Evolutionary conservation across 2,888 invertebrate species (phyloP).

Genomic region (Sceliomorpha sp.): DNA sequence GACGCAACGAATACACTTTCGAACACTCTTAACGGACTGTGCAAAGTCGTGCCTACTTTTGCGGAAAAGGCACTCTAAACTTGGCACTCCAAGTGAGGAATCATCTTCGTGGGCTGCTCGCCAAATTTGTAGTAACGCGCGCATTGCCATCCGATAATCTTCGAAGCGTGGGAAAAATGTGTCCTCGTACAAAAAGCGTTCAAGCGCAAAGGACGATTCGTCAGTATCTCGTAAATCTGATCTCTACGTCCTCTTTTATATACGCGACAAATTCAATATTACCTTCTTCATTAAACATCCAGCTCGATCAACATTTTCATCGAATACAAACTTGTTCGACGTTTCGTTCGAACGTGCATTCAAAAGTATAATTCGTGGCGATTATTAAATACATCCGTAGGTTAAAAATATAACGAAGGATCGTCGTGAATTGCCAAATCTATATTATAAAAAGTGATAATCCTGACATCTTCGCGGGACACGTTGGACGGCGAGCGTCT

Average conservation of each 20-base stretch:
- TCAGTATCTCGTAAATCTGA: slow-evolving; percentile 5
- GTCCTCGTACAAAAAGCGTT: slow-evolving; percentile 15
- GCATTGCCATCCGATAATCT: slow-evolving; percentile 2
- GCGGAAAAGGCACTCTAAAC: slow-evolving; percentile 3
- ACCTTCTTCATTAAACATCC: no score
- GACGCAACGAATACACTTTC: slow-evolving; percentile 16
- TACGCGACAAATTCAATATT: no score
- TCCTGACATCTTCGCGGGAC: slow-evolving; percentile 19
- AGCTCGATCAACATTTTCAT: no score
- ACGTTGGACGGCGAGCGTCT: slow-evolving; percentile 50
- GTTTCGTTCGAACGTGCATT: no score
- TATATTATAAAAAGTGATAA: slow-evolving; percentile 15
- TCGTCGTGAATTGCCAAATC: slow-evolving; percentile 5
- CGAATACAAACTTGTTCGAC: no score
- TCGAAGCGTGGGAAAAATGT: slow-evolving; percentile 15
- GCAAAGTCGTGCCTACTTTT: slow-evolving; percentile 5
- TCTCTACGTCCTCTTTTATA: no score
- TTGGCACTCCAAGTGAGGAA: slow-evolving; percentile 8
- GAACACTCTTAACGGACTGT: slow-evolving; percentile 1
- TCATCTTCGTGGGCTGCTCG: slow-evolving; percentile 1
- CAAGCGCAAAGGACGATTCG: background rate
- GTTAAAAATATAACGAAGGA: slow-evolving; percentile 19
- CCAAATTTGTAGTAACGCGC: slow-evolving; percentile 1
- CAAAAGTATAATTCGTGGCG: background rate
- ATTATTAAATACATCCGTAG: no score